A percentile compares a stretch with the other conserved stretches of the same genome.
phyloP scores from a whole-genome alignment of 2,888 invertebrate species.

The Xestia sexstrigata region DNA sequence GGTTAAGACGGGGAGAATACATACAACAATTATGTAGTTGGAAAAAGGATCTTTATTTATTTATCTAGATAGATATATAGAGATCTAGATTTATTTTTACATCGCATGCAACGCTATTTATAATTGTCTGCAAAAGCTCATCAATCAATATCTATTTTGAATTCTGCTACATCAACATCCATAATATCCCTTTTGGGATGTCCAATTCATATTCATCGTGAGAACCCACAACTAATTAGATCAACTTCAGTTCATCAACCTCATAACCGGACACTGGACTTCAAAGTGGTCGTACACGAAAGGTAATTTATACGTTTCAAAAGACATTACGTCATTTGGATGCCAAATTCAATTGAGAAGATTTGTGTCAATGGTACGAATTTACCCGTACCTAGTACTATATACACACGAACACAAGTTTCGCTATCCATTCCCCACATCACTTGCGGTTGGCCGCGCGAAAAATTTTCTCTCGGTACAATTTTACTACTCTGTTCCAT shows the following conservation, averaged over 20 bases:
- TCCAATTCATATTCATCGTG: slow-evolving; percentile 12
- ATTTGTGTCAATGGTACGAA: slow-evolving; percentile 16
- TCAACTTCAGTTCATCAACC: slow-evolving; percentile 27
- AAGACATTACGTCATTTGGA: slow-evolving; percentile 24
- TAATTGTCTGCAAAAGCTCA: neutral
- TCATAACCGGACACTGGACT: slow-evolving; percentile 22
- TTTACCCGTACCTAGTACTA: neutral
- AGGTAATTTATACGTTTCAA: slow-evolving; percentile 24
- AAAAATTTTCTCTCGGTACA: slow-evolving; percentile 71
- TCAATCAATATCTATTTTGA: neutral
- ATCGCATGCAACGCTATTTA: too few species aligned
- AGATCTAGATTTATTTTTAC: too few species aligned
- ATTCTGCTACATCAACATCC: neutral
- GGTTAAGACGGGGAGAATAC: too few species aligned
- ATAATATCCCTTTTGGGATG: neutral
- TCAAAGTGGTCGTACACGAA: slow-evolving; percentile 33
- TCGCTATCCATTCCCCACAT: slow-evolving; percentile 62
- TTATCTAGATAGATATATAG: too few species aligned
- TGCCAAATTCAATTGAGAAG: slow-evolving; percentile 26
- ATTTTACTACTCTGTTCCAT: slow-evolving; percentile 64
- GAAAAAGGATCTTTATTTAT: neutral
- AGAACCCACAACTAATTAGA: slow-evolving; percentile 17
- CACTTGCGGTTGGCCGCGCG: slow-evolving; percentile 63
- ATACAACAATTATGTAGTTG: neutral
- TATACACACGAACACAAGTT: slow-evolving; percentile 55